Conservation (phyloP, 2,113 vertebrate genomes). For the Caranx ignobilis region DNA sequence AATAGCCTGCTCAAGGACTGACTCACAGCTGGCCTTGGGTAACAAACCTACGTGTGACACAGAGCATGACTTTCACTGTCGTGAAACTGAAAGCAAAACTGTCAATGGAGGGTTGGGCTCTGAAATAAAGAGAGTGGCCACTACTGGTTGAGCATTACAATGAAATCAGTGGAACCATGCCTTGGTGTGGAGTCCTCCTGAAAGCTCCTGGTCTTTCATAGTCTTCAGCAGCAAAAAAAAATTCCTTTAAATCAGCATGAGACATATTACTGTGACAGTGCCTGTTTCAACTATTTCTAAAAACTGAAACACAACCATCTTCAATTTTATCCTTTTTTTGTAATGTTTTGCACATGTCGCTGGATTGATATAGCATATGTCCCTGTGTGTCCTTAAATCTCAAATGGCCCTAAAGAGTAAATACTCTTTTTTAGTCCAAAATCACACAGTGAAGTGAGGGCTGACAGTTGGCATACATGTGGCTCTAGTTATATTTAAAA, state of each 20-base stretch:
- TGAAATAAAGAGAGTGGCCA: background rate
- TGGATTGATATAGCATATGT: too few species aligned
- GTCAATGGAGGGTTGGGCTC: background rate
- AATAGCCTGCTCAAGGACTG: background rate
- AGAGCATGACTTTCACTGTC: background rate
- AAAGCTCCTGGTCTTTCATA: background rate
- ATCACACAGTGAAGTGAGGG: background rate
- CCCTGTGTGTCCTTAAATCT: background rate
- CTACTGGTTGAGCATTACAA: background rate
- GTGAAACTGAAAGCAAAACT: slow-evolving; percentile 39
- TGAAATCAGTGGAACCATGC: background rate
- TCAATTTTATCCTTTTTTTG: too few species aligned
- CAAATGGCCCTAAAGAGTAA: background rate
- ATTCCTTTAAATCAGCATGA: background rate
- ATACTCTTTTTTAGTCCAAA: background rate
- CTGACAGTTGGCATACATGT: background rate
- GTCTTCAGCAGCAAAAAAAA: background rate
- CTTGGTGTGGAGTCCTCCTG: background rate
- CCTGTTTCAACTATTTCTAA: background rate
- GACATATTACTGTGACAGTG: background rate
- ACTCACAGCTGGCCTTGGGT: background rate
- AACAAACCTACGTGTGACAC: background rate
- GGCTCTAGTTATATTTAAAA: background rate
- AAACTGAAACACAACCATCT: too few species aligned
- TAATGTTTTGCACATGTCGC: too few species aligned